These are phyloP conservation scores for Clarias laeviceps DNA, from an alignment of 2,797 vertebrate genomes.

Conservation along the genomic window DNA sequence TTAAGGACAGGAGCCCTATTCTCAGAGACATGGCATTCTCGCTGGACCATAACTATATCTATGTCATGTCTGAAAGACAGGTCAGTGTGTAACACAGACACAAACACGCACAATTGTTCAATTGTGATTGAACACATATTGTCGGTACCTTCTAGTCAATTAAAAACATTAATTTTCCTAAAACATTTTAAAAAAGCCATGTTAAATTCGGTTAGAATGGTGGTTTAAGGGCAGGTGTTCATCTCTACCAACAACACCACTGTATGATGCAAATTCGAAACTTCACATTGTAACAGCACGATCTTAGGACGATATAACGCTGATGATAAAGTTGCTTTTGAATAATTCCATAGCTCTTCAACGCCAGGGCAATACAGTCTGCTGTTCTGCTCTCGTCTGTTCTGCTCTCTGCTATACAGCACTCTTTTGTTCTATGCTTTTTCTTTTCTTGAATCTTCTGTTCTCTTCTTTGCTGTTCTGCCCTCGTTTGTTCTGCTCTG, in stretches of 20 bases:
- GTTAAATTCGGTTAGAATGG: background rate
- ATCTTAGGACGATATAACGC: background rate
- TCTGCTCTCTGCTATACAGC: background rate
- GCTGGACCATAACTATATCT: slow-evolving; percentile 85
- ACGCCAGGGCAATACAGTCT: no score
- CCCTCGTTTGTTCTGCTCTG: background rate
- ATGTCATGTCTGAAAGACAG: slow-evolving; percentile 96
- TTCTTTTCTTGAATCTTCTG: background rate
- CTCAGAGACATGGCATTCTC: slow-evolving; percentile 98
- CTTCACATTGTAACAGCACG: background rate
- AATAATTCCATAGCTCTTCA: background rate
- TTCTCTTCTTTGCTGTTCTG: background rate
- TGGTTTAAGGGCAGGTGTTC: background rate
- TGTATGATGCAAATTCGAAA: background rate
- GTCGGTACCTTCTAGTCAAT: background rate
- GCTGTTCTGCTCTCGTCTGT: background rate
- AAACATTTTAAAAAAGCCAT: background rate
- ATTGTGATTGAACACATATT: background rate
- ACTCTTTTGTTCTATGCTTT: background rate
- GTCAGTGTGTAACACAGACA: slow-evolving; percentile 70
- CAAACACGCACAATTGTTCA: background rate
- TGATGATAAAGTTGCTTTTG: background rate
- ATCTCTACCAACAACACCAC: background rate
- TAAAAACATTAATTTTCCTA: background rate
- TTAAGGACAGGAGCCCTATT: slow-evolving; percentile 87